Evolutionary conservation across 64 coral and sea anemone species (phyloP).

Genomic region (Exaiptasia diaphana): DNA sequence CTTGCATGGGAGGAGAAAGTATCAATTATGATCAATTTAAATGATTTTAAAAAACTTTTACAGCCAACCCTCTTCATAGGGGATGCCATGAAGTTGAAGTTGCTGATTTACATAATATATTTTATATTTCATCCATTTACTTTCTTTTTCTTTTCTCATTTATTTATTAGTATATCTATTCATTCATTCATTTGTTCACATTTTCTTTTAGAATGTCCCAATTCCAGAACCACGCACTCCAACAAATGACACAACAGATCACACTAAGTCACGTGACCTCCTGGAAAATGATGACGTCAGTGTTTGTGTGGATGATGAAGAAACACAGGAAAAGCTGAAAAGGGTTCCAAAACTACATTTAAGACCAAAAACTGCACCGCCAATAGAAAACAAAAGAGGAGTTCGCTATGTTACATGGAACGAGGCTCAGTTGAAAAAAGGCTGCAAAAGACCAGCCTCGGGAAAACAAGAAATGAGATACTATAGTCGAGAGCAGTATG

Average conservation of each 20-base stretch:
- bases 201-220: background rate
- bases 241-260: background rate
- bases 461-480: background rate
- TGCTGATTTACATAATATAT: no score
- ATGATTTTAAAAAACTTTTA: no score
- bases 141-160: no score
- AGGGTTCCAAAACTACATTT: constrained; percentile 77
- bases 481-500: background rate
- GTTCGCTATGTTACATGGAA: constrained; percentile 93
- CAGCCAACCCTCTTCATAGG: no score
- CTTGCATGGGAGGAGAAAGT: no score
- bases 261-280: no score
- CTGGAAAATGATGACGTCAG: constrained; percentile 22
- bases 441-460: constrained; percentile 24
- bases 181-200: no score
- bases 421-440: constrained; percentile 36
- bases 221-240: background rate
- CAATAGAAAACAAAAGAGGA: constrained; percentile 58
- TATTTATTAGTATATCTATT: no score
- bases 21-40: no score
- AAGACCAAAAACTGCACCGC: constrained; percentile 74
- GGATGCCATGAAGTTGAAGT: no score
- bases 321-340: constrained; percentile 45
- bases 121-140: no score
- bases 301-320: constrained; percentile 24